These are phyloP conservation scores for Cirrhinus mrigala DNA, from an alignment of 2,797 vertebrate genomes.

Conservation along the genomic window DNA sequence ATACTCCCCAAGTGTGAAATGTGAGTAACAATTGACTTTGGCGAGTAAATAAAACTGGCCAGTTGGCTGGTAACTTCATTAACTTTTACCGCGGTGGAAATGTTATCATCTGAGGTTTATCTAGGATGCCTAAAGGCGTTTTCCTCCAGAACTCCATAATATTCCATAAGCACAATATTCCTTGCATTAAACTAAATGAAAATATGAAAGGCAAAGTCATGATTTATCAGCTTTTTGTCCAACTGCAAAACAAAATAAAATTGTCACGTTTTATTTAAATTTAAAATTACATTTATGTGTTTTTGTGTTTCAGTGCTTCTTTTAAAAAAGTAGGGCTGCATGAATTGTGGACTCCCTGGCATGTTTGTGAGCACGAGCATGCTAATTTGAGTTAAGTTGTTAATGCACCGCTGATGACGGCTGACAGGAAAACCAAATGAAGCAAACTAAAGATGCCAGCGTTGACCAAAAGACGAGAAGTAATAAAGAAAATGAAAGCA, in stretches of 20 bases:
- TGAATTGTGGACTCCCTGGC: constrained; percentile 9
- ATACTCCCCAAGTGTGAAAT: constrained; percentile 6
- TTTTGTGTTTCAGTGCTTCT: not conserved
- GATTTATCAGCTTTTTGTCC: not conserved
- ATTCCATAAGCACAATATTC: not conserved
- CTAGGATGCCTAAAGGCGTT: constrained; percentile 1
- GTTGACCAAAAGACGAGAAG: constrained; percentile 56
- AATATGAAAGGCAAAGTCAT: constrained; percentile 17
- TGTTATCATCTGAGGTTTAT: constrained; percentile 7
- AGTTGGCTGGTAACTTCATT: constrained; percentile 27
- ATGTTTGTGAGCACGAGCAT: constrained; percentile 64
- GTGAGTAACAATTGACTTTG: constrained; percentile 19
- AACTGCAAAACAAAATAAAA: not conserved
- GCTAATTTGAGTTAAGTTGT: constrained; percentile 74
- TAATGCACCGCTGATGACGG: constrained; percentile 74
- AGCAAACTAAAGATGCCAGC: constrained; percentile 69
- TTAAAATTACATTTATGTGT: not conserved
- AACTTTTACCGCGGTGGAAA: constrained; percentile 3
- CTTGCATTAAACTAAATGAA: not conserved
- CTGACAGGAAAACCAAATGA: constrained; percentile 75
- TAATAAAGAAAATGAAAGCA: constrained; percentile 39
- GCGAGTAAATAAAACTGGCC: constrained; percentile 34
- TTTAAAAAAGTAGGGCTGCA: not conserved
- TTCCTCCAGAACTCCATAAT: not conserved
- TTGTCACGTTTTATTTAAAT: no score